Evolutionary conservation across 2,888 invertebrate genomes (phyloP), one percentile per base, ranked within the genome.

Genomic region (Yponomeuta malinellus): DNA sequence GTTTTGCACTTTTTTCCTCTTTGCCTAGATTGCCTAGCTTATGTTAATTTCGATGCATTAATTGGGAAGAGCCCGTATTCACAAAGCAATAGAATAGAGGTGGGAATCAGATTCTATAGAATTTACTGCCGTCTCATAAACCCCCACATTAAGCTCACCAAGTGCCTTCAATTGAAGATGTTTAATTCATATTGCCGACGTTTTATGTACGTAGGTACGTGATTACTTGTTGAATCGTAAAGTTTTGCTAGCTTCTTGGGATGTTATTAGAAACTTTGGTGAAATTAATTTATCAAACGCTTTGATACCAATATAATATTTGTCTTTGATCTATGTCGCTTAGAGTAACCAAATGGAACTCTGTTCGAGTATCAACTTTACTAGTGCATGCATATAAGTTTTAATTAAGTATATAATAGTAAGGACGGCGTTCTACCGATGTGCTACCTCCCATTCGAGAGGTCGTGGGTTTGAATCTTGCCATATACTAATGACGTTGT

Each of bases 231-330:
- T 59, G 52, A 59, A 59, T 15, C 3, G 15, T 3, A 59, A 59
- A 59, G 52, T 59, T 59, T 15, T 52, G 52, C 52, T 12, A 15
- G 52, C 12, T 59, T 59, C 52, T 59, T 15, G 52, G 15, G 1
- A 43, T 43, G 43, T 43, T 5, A 15, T 59, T 59, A 59, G 52
- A 8, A 15, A 15, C 52, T 59, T 59, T 59, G 15, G 15, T 15
- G 52, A 59, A 59, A 59, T 59, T 59, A 59, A 59, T 59, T 52
- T 59, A 59, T 59, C 52, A 59, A 52, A 59, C 52, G 52, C 52
- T 59, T 59, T 59, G 52, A 59, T 59, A 15, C 43, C 43, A 6
- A 43, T 43, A 43, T 8, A 43, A 43, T 43, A 43, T 43, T 43
- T 43, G 43, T 43, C 43, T 43, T 43, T 43, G 43, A 43, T 43